Base-by-base conservation (phyloP, 2,113 vertebrate genomes). In the Solea solea region DNA sequence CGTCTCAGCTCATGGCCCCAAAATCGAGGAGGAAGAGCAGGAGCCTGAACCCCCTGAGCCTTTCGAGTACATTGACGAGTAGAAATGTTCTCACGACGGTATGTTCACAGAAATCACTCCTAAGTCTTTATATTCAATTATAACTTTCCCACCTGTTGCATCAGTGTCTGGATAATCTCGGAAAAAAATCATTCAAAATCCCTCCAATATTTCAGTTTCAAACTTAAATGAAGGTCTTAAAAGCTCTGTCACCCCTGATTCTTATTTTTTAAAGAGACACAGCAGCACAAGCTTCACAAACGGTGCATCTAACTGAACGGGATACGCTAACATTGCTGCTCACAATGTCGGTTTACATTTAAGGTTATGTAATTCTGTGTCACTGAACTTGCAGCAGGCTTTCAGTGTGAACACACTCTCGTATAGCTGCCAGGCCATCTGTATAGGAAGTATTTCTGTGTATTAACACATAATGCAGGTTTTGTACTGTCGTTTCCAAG, bases 21-120 rank as follows among this genome's bases (percentile, higher is more conserved):
- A 98, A 90, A 99, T 99, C 0, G 97, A 99, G 83, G 97, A 99
- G 77, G 98, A 99, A 51, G 97, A 99, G 60, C 96, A 98, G 88
- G 97, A 99, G 83, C 97, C 97, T 0, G 98, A 99, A 76, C 95
- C 97, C 2, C 98, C 98, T 0, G 97, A 99, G 84, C 96, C 98
- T 7, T 99, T 98, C 8, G 97, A 99, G 84, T 99, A 99, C 88
- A 96, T 96, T 6, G 98, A 99, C 40, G 98, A 99, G 82, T 99
- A 90, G 94, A 93, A 25, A 9, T 2, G 9, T 55, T 66, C 16
- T 61, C 53, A 21, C 45, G 28, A 10, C n/a, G 80, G 91, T 88
- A 64, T 3, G 82, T 41, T 57, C n/a, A 27, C 48, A 55, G 61
- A 44, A 71, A 42, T 34, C 28, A 3, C 40, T 41, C 58, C 67